These are phyloP conservation scores for Julus scandinavius DNA, from an alignment of 2,888 invertebrate species.

Conservation along the genomic window DNA sequence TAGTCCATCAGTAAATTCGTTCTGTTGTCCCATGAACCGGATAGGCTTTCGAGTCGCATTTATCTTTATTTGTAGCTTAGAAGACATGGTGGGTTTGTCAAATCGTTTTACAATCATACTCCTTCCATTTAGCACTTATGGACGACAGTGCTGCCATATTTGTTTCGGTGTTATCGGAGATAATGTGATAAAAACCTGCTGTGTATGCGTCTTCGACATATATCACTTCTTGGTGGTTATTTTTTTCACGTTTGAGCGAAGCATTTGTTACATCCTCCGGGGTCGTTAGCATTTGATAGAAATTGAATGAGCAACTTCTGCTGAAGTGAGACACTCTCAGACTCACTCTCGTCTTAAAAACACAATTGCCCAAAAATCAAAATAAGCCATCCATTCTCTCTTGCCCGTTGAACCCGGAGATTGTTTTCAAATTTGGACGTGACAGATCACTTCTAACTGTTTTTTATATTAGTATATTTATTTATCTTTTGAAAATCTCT, in stretches of 20 bases:
- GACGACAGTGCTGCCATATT: background rate
- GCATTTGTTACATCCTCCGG: slow-evolving; percentile 10
- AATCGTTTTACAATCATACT: slow-evolving; percentile 33
- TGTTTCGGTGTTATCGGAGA: background rate
- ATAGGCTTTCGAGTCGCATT: background rate
- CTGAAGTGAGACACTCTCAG: slow-evolving; percentile 30
- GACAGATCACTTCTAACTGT: slow-evolving; percentile 1
- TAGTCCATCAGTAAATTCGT: background rate
- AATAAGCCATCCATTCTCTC: slow-evolving; percentile 14
- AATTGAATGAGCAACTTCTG: slow-evolving; percentile 13
- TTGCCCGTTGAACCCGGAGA: background rate
- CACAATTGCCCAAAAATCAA: background rate
- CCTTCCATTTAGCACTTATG: slow-evolving; percentile 31
- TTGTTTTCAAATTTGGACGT: slow-evolving; percentile 39
- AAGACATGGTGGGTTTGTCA: slow-evolving; percentile 9
- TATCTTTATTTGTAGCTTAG: slow-evolving; percentile 22
- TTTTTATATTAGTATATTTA: background rate
- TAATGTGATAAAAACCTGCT: background rate
- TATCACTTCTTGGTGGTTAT: background rate
- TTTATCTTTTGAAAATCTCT: background rate
- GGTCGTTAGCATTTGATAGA: slow-evolving; percentile 23
- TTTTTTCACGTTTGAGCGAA: background rate
- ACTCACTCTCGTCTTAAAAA: background rate
- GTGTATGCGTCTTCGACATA: background rate
- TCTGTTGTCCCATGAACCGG: background rate